Base-by-base conservation (phyloP, 2,888 invertebrate species). In the Ramazzottius varieornatus region DNA sequence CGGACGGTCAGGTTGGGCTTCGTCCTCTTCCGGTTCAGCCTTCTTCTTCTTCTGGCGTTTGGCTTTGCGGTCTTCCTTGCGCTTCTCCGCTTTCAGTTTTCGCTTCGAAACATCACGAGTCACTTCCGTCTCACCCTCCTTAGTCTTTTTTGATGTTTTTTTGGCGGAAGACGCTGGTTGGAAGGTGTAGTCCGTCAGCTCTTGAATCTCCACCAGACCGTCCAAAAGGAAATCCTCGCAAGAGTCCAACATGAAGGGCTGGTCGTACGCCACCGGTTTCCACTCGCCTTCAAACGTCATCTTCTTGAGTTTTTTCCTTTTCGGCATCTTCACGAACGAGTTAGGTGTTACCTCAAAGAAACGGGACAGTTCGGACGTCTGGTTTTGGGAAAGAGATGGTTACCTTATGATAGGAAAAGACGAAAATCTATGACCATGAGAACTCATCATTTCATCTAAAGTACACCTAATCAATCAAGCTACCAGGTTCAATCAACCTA, bases 251-350 rank as follows among this genome's bases (percentile, higher is more conserved):
- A 29, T n/a, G 29, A 54, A 54, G n/a, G 20, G 54, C 54, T 54
- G 4, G 29, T 13, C 20, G n/a, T 16, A 16, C 29, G 54, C 54
- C 4, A 54, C 54, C 54, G 13, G 54, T 29, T 16, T 54, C 54
- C 54, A 54, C 24, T 8, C n/a, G 4, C 54, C 54, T 4, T 29
- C 29, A 29, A 29, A 54, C 8, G 4, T 54, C 4, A 54, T 29
- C 29, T 54, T 29, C 29, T 29, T 4, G 24, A 29, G 4, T n/a
- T 54, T 8, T 20, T 40, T 54, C 29, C 54, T 13, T 29, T 54
- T 54, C 54, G 54, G 29, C 54, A 54, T 54, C 24, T 54, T 54
- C 40, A 40, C n/a, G n/a, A n/a, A n/a, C n/a, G n/a, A n/a, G n/a
- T n/a, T n/a, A n/a, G n/a, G n/a, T n/a, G n/a, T n/a, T n/a, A n/a